Conservation (phyloP, 2,797 vertebrate genomes). For the Staurois parvus region DNA sequence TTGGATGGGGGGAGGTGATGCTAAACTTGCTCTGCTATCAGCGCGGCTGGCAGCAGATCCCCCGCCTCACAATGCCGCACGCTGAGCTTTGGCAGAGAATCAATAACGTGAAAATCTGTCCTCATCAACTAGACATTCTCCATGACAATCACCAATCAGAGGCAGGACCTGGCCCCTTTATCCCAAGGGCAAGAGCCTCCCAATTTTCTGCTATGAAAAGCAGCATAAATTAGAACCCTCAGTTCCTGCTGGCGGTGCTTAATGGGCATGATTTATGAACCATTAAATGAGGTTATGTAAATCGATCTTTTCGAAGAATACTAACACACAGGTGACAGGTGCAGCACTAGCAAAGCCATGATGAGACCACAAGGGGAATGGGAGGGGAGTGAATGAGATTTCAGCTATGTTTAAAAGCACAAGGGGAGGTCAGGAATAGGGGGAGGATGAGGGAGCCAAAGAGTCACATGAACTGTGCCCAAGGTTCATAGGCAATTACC, state of each 20-base stretch:
- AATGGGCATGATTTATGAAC: constrained; percentile 99
- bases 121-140: constrained; percentile 99
- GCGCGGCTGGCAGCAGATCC: constrained; percentile 82
- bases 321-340: constrained; percentile 99
- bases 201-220: constrained; percentile 99
- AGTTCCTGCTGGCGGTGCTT: constrained; percentile 99
- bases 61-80: constrained; percentile 91
- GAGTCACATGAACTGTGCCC: constrained; percentile 87
- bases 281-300: constrained; percentile 99
- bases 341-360: constrained; percentile 86
- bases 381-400: constrained; percentile 84
- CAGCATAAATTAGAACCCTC: constrained; percentile 99
- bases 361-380: constrained; percentile 85
- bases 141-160: constrained; percentile 99
- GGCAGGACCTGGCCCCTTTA: constrained; percentile 99
- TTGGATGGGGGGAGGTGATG: constrained; percentile 83
- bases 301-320: constrained; percentile 99
- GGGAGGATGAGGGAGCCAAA: constrained; percentile 77
- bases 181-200: constrained; percentile 97
- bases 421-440: constrained; percentile 77
- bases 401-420: constrained; percentile 81
- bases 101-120: constrained; percentile 99
- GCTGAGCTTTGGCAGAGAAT: constrained; percentile 99
- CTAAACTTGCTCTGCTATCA: constrained; percentile 84
- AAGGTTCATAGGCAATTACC: constrained; percentile 84